Percentiles rank a stretch among this genome's conserved stretches.
phyloP scores from a whole-genome alignment of 2,797 vertebrate genomes.

The Chromobotia macracanthus region DNA sequence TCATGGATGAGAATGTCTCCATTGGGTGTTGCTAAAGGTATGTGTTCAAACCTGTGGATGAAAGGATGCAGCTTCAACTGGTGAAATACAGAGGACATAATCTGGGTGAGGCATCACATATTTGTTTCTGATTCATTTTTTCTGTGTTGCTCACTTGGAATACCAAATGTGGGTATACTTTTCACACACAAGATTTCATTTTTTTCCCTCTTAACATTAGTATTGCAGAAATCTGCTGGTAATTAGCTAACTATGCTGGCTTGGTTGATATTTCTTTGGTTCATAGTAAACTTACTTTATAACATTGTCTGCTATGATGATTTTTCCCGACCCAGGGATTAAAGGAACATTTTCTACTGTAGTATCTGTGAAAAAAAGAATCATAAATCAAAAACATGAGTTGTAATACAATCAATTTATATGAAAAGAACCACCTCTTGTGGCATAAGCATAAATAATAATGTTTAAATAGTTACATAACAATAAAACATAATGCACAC shows the following conservation, averaged over 20 bases:
- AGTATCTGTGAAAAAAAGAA: slow-evolving; percentile 64
- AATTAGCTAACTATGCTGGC: background rate
- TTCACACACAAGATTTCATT: background rate
- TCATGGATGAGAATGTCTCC: slow-evolving; percentile 92
- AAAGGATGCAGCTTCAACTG: slow-evolving; percentile 39
- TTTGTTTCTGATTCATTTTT: background rate
- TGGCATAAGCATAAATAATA: background rate
- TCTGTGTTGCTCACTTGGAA: background rate
- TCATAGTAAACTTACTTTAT: slow-evolving; percentile 83
- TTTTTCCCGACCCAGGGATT: slow-evolving; percentile 84
- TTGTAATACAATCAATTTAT: background rate
- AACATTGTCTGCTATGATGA: slow-evolving; percentile 87
- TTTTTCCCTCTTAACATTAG: background rate
- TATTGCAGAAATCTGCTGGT: background rate
- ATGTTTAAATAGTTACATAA: background rate
- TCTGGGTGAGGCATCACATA: background rate
- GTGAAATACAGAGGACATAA: background rate
- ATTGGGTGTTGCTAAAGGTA: slow-evolving; percentile 92
- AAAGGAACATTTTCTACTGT: slow-evolving; percentile 70
- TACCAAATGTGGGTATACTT: background rate
- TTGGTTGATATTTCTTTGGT: background rate
- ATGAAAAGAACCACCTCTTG: background rate
- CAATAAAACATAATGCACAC: background rate
- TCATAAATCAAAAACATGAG: background rate
- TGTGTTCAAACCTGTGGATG: slow-evolving; percentile 88